phyloP scores from a whole-genome alignment of 2,888 invertebrate genomes.

The Pinctada fucata region DNA sequence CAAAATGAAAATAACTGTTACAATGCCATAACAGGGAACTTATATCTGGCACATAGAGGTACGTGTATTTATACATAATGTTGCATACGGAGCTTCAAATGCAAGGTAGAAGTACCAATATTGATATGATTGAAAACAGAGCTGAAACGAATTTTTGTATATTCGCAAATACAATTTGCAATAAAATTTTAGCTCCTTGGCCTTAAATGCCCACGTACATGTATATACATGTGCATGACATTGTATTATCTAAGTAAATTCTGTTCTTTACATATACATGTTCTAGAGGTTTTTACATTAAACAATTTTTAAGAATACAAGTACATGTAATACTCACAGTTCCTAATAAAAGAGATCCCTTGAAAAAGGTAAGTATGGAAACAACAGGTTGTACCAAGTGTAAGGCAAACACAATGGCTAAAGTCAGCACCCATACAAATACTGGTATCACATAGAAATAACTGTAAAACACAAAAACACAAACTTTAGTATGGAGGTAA shows the following conservation, averaged over 20 bases:
- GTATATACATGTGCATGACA: no score
- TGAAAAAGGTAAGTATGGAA: constrained; percentile 73
- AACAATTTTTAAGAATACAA: no score
- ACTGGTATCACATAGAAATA: constrained; percentile 72
- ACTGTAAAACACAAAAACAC: constrained; percentile 53
- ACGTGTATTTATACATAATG: not conserved
- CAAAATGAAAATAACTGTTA: constrained; percentile 3
- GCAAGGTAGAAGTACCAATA: no score
- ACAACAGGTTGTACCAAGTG: constrained; percentile 73
- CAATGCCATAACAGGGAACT: not conserved
- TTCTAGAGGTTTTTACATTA: no score
- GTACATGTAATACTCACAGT: constrained; percentile 64
- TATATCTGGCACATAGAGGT: no score
- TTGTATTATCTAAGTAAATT: no score
- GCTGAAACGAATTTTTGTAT: no score
- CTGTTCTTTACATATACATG: no score
- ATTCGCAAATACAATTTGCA: no score
- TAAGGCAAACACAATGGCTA: constrained; percentile 72
- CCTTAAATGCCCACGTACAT: no score
- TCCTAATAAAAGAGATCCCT: constrained; percentile 72
- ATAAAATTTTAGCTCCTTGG: no score
- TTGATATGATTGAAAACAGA: no score
- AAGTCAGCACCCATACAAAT: constrained; percentile 72
- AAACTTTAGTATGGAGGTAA: not conserved
- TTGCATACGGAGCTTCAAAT: not conserved